Base-by-base conservation (phyloP, 2,797 vertebrate species). In the Anniella stebbinsi region DNA sequence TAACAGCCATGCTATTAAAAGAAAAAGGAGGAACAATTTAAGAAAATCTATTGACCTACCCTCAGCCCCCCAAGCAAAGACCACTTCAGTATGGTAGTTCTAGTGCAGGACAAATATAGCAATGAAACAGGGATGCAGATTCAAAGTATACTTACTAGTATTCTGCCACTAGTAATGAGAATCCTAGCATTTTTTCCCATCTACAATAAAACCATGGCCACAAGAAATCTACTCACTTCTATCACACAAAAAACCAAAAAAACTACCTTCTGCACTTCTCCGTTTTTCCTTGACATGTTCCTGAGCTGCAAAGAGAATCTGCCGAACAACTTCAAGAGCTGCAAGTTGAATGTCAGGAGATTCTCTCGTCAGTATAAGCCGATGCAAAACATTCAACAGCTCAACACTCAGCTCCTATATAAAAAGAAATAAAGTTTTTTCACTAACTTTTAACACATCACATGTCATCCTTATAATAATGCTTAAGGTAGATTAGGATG, bases 211-310 rank as follows among this genome's bases (percentile, higher is more conserved):
- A 28, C 51, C n/a, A 51, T 12, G 13, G 6, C 18, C 10, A 5
- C 70, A n/a, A 69, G 28, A 85, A 78, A 60, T 57, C 60, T 60
- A 30, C 33, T 12, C 60, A 54, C 45, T 36, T n/a, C 60, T 69
- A 33, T 38, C 60, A 77, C 28, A 51, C 5, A 60, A 45, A 45
- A 45, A 45, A 45, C 6, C 6, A 45, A 45, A 45, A 3, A 45
- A 33, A 45, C 80, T 93, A 99, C 99, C 98, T 95, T 99, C 99
- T 23, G 99, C 98, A 45, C 98, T 98, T 96, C 98, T 98, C 86
- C 99, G 97, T 95, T 98, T 99, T 94, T 99, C 98, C 86, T 96
- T 97, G 92, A 99, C 97, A 0, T 98, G 98, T 84, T 99, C 99
- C 95, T 98, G 98, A 93, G 98, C 97, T 1, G 98, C 98, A 92